phyloP scores from a whole-genome alignment of 2,113 vertebrate species.

The Athene noctua region DNA sequence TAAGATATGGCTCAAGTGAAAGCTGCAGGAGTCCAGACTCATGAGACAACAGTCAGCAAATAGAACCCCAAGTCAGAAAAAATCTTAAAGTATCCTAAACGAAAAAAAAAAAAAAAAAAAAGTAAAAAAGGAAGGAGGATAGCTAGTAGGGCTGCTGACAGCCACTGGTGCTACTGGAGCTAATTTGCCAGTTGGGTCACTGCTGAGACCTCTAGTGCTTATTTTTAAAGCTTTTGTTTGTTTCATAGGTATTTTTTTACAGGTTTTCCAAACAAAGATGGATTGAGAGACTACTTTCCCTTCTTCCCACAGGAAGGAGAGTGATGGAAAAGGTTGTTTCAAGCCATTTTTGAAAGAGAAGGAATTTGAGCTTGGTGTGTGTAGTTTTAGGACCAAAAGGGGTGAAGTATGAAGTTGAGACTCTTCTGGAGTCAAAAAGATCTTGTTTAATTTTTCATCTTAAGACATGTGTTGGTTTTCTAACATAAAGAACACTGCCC shows the following conservation, averaged over 20 bases:
- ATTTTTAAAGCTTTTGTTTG: neutral
- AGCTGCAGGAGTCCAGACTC: neutral
- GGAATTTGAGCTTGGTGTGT: neutral
- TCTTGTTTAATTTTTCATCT: neutral
- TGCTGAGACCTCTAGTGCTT: neutral
- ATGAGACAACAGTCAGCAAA: neutral
- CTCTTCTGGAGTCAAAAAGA: neutral
- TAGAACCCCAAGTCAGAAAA: neutral
- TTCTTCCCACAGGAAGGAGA: neutral
- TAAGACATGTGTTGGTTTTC: neutral
- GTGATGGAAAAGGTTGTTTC: neutral
- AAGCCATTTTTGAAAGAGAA: neutral
- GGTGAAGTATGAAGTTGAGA: neutral
- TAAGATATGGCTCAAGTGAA: neutral
- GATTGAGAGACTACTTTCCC: neutral
- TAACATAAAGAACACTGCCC: neutral
- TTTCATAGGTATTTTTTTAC: neutral
- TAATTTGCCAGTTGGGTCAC: neutral
- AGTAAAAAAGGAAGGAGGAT: too few species aligned
- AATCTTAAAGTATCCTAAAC: neutral
- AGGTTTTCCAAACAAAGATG: neutral
- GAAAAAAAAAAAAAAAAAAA: neutral
- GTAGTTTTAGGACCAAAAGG: neutral
- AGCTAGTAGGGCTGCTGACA: neutral
- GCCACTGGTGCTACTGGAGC: neutral